A percentile compares a stretch with the other conserved stretches of the same genome.
Evolutionary conservation across 2,888 invertebrate genomes (phyloP).

Genomic region (Eupithecia inturbata): DNA sequence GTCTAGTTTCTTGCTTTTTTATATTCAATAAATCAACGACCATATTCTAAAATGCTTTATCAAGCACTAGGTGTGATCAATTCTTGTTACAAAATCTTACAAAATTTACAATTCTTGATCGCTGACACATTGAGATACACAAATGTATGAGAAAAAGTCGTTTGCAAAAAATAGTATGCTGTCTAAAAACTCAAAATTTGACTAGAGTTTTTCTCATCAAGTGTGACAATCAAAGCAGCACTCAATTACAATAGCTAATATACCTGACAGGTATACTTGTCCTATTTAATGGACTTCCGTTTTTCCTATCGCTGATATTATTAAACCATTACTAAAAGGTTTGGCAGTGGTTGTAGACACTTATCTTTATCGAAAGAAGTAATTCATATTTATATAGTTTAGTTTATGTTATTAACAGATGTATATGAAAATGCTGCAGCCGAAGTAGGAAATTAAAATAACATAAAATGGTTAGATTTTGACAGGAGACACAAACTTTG

Average conservation of each 20-base stretch:
- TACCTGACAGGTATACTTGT: not conserved
- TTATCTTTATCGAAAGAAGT: not conserved
- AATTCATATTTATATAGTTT: not conserved
- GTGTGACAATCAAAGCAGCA: not conserved
- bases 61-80: constrained; percentile 14
- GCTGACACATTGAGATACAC: constrained; percentile 22
- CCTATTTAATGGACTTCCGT: not conserved
- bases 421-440: constrained; percentile 18
- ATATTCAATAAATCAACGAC: constrained; percentile 2
- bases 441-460: constrained; percentile 14
- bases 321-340: not conserved
- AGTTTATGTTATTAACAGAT: not conserved
- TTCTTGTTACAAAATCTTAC: constrained; percentile 34
- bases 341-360: constrained; percentile 25
- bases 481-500: constrained; percentile 18
- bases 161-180: not conserved
- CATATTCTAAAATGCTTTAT: not conserved
- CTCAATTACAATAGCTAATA: not conserved
- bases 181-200: constrained; percentile 30
- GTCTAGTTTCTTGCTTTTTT: not conserved
- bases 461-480: constrained; percentile 26
- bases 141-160: constrained; percentile 43
- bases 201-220: constrained; percentile 50
- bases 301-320: not conserved
- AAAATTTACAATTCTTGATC: constrained; percentile 32